These are phyloP conservation scores for Calameuta filiformis DNA, from an alignment of 2,888 invertebrate genomes.

Conservation along the genomic window DNA sequence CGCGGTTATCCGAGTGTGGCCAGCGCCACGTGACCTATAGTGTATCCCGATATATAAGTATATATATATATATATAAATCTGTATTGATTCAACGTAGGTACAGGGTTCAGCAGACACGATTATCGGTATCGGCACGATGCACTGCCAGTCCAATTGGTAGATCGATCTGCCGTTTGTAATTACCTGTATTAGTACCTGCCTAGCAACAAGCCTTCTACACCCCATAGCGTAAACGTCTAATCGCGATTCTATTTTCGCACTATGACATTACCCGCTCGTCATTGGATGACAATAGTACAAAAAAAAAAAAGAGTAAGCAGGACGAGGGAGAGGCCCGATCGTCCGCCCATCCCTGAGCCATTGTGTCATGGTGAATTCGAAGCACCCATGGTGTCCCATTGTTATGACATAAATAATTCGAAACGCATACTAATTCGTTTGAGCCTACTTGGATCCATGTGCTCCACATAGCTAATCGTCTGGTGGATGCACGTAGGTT, in stretches of 20 bases:
- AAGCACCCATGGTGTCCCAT: background rate
- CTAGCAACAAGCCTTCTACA: background rate
- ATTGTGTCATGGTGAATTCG: constrained; percentile 33
- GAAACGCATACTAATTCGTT: constrained; percentile 8
- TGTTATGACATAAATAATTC: constrained; percentile 32
- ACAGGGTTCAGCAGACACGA: background rate
- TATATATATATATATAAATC: background rate
- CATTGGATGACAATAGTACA: background rate
- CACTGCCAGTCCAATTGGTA: background rate
- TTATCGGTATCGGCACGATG: background rate
- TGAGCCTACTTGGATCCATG: constrained; percentile 1
- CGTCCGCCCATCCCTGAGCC: constrained; percentile 47
- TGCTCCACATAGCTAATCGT: background rate
- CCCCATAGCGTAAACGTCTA: background rate
- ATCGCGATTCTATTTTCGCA: constrained; percentile 2
- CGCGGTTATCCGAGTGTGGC: background rate
- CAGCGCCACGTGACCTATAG: background rate
- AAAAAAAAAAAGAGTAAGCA: background rate
- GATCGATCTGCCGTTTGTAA: background rate
- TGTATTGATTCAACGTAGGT: background rate
- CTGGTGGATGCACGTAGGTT: background rate
- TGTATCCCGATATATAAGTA: background rate
- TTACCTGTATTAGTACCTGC: background rate
- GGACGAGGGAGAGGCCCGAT: constrained; percentile 5
- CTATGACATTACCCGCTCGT: background rate